These are phyloP conservation scores for Stichopus horrens DNA, from an alignment of 53 echinoderm and acorn worm species.

Conservation along the genomic window DNA sequence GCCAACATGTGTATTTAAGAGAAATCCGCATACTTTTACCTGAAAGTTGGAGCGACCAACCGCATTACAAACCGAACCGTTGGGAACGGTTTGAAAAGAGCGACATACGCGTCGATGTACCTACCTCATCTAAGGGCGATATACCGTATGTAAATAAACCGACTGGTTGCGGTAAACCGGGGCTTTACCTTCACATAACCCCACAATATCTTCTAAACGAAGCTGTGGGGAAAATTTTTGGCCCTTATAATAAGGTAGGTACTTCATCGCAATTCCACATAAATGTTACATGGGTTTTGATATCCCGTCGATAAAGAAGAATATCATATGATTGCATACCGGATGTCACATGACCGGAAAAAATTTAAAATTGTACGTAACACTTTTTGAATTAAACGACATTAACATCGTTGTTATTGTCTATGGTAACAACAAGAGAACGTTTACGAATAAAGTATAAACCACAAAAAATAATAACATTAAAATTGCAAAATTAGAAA, in stretches of 20 bases:
- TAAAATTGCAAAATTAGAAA: too few species aligned
- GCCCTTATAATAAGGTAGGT: constrained; percentile 73
- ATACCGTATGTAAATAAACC: constrained; percentile 77
- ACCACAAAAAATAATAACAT: too few species aligned
- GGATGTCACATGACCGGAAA: too few species aligned
- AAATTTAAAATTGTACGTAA: too few species aligned
- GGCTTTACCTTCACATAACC: constrained; percentile 75
- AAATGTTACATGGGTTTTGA: too few species aligned
- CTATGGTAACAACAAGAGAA: too few species aligned
- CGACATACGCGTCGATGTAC: constrained; percentile 69
- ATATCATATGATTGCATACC: too few species aligned
- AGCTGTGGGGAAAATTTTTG: constrained; percentile 53
- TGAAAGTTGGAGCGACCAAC: constrained; percentile 67
- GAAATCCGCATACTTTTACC: constrained; percentile 84
- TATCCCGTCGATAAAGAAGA: too few species aligned
- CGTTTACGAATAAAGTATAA: too few species aligned
- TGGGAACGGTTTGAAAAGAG: constrained; percentile 90
- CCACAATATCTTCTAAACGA: constrained; percentile 69
- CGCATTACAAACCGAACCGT: constrained; percentile 52
- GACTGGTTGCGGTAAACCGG: constrained; percentile 80
- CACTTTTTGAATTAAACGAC: too few species aligned
- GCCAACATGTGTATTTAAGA: constrained; percentile 75
- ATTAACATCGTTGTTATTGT: too few species aligned
- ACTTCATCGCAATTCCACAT: too few species aligned
- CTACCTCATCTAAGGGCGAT: constrained; percentile 54